phyloP scores from a whole-genome alignment of 2,888 invertebrate species.

The Julus scanicus region DNA sequence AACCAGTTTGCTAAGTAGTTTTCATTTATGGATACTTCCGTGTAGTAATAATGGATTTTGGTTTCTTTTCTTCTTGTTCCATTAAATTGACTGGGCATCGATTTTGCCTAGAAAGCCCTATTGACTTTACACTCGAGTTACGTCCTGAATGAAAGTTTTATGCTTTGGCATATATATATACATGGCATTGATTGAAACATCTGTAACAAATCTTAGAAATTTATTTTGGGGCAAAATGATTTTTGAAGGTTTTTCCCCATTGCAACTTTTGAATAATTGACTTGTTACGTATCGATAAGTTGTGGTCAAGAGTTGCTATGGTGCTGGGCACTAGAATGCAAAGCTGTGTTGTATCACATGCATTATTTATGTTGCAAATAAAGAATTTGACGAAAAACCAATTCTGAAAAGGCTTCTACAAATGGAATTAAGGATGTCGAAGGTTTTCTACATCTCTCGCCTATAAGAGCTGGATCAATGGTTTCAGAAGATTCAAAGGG shows the following conservation, averaged over 20 bases:
- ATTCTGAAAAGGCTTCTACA: not conserved
- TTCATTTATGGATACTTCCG: slow-evolving; percentile 40
- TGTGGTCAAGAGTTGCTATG: not conserved
- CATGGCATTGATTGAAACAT: no score
- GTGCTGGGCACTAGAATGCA: not conserved
- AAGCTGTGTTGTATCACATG: not conserved
- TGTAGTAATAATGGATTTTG: slow-evolving; percentile 1
- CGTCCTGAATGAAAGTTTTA: not conserved
- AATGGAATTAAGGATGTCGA: no score
- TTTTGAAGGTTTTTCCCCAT: no score
- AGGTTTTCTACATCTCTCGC: no score
- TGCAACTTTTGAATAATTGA: no score
- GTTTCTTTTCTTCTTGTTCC: not conserved
- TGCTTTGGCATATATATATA: no score
- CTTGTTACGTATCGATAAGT: no score
- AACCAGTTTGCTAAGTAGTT: not conserved
- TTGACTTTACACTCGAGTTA: not conserved
- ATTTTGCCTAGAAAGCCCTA: not conserved
- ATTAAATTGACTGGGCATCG: slow-evolving; percentile 17
- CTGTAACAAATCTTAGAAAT: no score
- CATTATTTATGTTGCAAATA: not conserved
- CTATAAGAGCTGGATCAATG: no score
- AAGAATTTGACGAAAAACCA: not conserved
- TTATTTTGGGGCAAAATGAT: no score
- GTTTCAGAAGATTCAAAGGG: no score